Evolutionary conservation across 2,888 invertebrate species (phyloP), one percentile per base, ranked within the genome.

Genomic region (Polydesmus complanatus): DNA sequence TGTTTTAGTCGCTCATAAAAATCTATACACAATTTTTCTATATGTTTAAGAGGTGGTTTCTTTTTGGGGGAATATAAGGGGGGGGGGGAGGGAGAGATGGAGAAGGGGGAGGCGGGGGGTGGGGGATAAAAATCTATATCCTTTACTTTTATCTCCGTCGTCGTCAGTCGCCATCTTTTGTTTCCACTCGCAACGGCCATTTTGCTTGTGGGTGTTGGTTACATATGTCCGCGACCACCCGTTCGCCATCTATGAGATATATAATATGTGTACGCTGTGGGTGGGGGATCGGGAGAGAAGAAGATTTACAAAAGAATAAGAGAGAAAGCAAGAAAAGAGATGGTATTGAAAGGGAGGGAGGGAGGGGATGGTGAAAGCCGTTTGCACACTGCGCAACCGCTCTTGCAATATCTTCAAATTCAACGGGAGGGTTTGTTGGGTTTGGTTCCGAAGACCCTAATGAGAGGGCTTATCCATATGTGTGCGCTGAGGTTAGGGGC

Each of bases 371-470:
- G 21, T 48, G 18, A 5, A 50, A 26, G 57, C 14, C 14, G 18
- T 14, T 19, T 23, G 22, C 1, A 3, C 25, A n/a, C 26, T 54
- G 26, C 54, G 26, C 27, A 54, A 54, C 27, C 54, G 54, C 27
- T 54, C 27, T 54, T 54, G 8, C 1, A 3, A 27, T 11, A 21
- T 23, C 51, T 23, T 18, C 18, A n/a, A 1, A 51, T 22, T 22
- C 25, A 25, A 25, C 23, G 19, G 54, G 26, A 26, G 19, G 21
- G 27, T 54, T 54, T 26, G 54, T 26, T 54, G 54, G 54, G 27
- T 27, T 54, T 54, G 8, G 26, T 26, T 54, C 54, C 54, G 19
- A 26, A 26, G 27, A 54, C 54, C 54, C n/a, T n/a, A n/a, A n/a
- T n/a, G n/a, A n/a, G n/a, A n/a, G n/a, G n/a, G n/a, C n/a, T n/a